A percentile compares a stretch with the other conserved stretches of the same genome.
Evolutionary conservation across 2,888 invertebrate genomes (phyloP).

Genomic region (Archips xylosteana): DNA sequence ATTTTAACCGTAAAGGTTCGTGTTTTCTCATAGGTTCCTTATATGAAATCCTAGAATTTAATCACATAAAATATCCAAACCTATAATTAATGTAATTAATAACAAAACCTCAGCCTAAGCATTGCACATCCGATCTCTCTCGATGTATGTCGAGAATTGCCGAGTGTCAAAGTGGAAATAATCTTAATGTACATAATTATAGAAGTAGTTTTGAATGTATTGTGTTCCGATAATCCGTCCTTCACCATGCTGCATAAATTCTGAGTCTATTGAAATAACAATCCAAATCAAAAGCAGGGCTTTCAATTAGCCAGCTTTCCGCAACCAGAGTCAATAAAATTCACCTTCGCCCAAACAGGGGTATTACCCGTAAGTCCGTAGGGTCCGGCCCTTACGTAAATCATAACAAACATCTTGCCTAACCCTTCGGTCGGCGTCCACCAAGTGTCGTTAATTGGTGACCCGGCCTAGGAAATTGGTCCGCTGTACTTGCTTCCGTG

Average conservation of each 20-base stretch:
- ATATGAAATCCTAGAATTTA: too few species aligned
- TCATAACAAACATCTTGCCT: slow-evolving; percentile 82
- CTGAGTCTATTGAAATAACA: slow-evolving; percentile 9
- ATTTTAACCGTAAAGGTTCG: too few species aligned
- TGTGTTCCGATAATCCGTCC: too few species aligned
- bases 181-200: too few species aligned
- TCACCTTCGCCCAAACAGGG: slow-evolving; percentile 37
- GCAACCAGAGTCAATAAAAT: slow-evolving; percentile 41
- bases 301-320: slow-evolving; percentile 36
- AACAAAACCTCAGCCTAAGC: too few species aligned
- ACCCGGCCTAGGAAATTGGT: slow-evolving; percentile 79
- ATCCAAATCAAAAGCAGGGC: slow-evolving; percentile 23
- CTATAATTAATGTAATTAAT: too few species aligned
- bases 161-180: too few species aligned
- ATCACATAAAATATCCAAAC: too few species aligned
- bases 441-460: slow-evolving; percentile 82
- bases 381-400: slow-evolving; percentile 70
- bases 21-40: too few species aligned
- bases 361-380: slow-evolving; percentile 42
- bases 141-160: too few species aligned
- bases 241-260: not conserved
- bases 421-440: slow-evolving; percentile 74
- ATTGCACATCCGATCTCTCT: too few species aligned
- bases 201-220: too few species aligned
- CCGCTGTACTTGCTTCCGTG: slow-evolving; percentile 82